phyloP scores from a whole-genome alignment of 2,113 vertebrate genomes.

The Oreochromis tanganicae region DNA sequence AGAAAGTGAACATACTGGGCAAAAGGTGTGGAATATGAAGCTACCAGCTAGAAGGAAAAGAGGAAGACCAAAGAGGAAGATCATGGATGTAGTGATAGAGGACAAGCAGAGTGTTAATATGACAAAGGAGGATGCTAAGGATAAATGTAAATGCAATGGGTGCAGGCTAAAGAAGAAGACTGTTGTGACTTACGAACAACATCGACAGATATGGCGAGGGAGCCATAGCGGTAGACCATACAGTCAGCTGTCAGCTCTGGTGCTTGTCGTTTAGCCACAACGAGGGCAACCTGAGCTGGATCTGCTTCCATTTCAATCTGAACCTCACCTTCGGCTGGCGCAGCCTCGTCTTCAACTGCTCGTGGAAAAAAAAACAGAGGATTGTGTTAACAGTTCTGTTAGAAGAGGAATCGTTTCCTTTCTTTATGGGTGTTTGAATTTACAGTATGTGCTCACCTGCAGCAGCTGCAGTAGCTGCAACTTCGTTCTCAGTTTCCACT shows the following conservation, averaged over 20 bases:
- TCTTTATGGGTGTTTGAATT: background rate
- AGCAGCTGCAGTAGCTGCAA: slow-evolving; percentile 56
- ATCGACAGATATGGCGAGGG: slow-evolving; percentile 77
- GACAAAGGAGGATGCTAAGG: background rate
- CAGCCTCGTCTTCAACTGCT: background rate
- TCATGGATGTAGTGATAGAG: background rate
- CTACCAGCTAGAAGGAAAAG: background rate
- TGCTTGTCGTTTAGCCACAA: slow-evolving; percentile 83
- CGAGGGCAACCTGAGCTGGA: slow-evolving; percentile 54
- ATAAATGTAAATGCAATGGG: background rate
- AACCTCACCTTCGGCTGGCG: slow-evolving; percentile 31
- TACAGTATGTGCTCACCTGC: slow-evolving; percentile 34
- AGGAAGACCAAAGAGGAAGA: background rate
- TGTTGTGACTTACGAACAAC: slow-evolving; percentile 80
- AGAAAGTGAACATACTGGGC: background rate
- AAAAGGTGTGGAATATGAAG: background rate
- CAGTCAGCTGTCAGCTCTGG: slow-evolving; percentile 72
- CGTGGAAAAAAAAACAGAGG: background rate
- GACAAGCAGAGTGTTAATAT: background rate
- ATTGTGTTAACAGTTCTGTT: background rate
- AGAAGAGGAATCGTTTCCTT: background rate
- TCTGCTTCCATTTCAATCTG: slow-evolving; percentile 41
- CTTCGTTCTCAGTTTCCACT: slow-evolving; percentile 62
- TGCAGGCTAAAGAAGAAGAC: background rate
- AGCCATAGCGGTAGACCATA: slow-evolving; percentile 86